phyloP scores from a whole-genome alignment of 2,888 invertebrate genomes.

The Lacanobia wlatinum region DNA sequence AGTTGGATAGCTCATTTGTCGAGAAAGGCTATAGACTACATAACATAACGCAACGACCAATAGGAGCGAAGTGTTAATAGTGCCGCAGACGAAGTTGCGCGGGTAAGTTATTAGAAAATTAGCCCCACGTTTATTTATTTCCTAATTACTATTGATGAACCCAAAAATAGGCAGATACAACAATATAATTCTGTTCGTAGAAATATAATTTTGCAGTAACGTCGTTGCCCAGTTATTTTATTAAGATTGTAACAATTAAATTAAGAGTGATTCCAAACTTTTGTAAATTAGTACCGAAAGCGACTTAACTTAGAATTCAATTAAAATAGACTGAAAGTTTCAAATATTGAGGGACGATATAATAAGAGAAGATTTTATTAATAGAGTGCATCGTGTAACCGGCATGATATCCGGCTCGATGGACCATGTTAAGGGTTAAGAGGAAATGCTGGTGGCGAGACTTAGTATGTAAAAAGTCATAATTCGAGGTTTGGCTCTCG shows the following conservation, averaged over 20 bases:
- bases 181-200: not conserved
- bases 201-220: slow-evolving; percentile 5
- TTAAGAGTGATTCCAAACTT: slow-evolving; percentile 36
- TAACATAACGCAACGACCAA: too few species aligned
- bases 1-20: too few species aligned
- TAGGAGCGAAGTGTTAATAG: too few species aligned
- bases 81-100: too few species aligned
- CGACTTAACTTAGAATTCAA: slow-evolving; percentile 37
- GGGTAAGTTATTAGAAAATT: too few species aligned
- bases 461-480: too few species aligned
- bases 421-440: not conserved
- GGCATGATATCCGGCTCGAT: not conserved
- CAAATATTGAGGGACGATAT: slow-evolving; percentile 5
- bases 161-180: not conserved
- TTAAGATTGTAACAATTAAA: slow-evolving; percentile 19
- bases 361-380: not conserved
- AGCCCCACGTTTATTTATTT: too few species aligned
- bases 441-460: too few species aligned
- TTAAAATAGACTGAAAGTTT: slow-evolving; percentile 26
- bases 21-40: too few species aligned
- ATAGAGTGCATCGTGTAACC: not conserved
- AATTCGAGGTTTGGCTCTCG: too few species aligned
- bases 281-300: slow-evolving; percentile 8
- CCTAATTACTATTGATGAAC: too few species aligned
- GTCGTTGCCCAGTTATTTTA: slow-evolving; percentile 18